These are phyloP conservation scores for Fregata magnificens DNA, from an alignment of 2,113 vertebrate genomes.

Conservation along the genomic window DNA sequence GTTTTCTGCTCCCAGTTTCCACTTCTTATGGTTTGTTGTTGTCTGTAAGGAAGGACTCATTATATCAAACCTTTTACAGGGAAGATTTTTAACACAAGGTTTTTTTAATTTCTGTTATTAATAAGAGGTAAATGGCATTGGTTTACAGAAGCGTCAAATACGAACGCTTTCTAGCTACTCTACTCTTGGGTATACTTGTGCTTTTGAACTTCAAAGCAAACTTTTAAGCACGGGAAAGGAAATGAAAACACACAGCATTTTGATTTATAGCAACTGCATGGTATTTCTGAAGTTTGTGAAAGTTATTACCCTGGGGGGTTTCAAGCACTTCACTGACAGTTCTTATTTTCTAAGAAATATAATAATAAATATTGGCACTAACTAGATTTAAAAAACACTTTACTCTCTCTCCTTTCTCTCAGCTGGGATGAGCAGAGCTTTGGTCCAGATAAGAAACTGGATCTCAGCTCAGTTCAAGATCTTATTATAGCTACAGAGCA, in stretches of 20 bases:
- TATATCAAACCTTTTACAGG: background rate
- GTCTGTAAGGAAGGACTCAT: background rate
- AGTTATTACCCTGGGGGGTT: background rate
- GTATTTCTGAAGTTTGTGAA: background rate
- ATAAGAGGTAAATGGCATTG: background rate
- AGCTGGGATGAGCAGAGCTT: background rate
- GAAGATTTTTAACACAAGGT: background rate
- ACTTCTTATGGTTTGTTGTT: background rate
- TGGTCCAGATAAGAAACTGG: background rate
- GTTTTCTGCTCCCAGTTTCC: background rate
- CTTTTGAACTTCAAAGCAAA: conserved; percentile 15
- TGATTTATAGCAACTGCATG: conserved; percentile 15
- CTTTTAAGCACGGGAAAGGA: conserved; percentile 30
- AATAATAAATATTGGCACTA: background rate
- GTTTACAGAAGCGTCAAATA: background rate
- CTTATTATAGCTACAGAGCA: background rate
- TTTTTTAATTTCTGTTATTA: background rate
- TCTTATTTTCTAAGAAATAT: background rate
- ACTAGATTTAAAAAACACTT: background rate
- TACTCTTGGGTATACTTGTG: background rate
- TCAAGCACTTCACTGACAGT: background rate
- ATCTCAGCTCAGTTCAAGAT: background rate
- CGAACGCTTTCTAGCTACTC: background rate
- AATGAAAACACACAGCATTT: conserved; percentile 2
- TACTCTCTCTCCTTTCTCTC: background rate